Percentiles rank a stretch among this genome's conserved stretches.
These are phyloP conservation scores for Theropithecus gelada DNA, from an alignment of 2,113 vertebrate genomes.

Conservation along the genomic window DNA sequence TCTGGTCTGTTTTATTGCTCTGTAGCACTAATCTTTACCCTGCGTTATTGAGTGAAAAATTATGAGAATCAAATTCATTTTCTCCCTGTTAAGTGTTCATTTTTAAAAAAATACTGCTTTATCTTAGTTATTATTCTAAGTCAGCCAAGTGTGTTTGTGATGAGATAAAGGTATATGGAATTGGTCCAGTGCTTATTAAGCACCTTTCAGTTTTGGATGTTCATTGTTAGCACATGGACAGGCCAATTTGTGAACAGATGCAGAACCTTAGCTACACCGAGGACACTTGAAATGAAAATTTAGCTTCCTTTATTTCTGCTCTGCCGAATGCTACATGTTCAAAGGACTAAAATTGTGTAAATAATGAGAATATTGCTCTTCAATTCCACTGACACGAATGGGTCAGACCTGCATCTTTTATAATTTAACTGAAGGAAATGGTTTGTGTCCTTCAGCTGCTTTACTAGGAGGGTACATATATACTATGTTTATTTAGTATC, in stretches of 20 bases:
- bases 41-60: not conserved
- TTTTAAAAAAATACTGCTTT: not conserved
- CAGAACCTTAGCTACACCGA: not conserved
- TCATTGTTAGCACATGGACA: not conserved
- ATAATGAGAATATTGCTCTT: not conserved
- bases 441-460: not conserved
- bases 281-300: not conserved
- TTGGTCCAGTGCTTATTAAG: not conserved
- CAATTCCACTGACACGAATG: not conserved
- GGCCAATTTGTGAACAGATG: not conserved
- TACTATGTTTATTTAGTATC: not conserved
- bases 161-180: not conserved
- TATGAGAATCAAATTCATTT: not conserved
- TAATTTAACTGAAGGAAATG: not conserved
- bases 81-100: not conserved
- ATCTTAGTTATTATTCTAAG: not conserved
- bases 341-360: not conserved
- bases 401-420: not conserved
- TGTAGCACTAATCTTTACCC: not conserved
- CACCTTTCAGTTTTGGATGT: not conserved
- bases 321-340: not conserved
- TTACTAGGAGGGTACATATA: not conserved
- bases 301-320: conserved; percentile 10
- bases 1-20: conserved; percentile 20
- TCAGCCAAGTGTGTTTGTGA: not conserved